These are phyloP conservation scores for Peromyscus californicus DNA, from an alignment of 2,113 vertebrate genomes.

Conservation along the genomic window DNA sequence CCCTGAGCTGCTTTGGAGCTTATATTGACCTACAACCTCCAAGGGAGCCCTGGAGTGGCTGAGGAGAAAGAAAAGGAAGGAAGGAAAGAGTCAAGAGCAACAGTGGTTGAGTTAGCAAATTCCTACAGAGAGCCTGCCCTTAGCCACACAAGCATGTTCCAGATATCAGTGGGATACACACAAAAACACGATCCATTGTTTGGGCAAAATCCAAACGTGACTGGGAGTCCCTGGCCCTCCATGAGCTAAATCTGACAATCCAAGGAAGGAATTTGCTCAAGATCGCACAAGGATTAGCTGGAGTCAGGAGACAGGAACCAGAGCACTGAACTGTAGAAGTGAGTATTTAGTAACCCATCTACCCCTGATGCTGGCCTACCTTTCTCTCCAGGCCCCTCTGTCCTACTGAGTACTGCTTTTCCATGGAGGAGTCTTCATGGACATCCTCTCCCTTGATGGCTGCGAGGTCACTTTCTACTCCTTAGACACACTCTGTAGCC, in stretches of 20 bases:
- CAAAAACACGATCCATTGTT: background rate
- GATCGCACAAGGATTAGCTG: background rate
- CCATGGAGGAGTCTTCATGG: background rate
- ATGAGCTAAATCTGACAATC: background rate
- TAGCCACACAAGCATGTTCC: background rate
- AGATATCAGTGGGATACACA: background rate
- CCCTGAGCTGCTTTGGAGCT: background rate
- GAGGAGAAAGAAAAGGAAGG: background rate
- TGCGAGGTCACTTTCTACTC: background rate
- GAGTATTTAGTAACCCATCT: background rate
- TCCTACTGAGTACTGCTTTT: background rate
- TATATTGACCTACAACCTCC: fast-evolving
- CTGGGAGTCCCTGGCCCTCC: background rate
- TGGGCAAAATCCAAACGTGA: constrained; percentile 12
- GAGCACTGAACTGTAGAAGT: background rate
- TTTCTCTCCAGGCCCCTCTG: background rate
- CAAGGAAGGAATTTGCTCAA: background rate
- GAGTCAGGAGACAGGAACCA: background rate
- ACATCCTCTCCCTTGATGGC: background rate
- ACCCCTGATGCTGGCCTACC: background rate
- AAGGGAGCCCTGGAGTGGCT: background rate
- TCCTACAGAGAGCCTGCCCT: background rate
- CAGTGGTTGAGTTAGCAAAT: background rate
- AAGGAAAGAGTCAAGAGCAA: background rate
- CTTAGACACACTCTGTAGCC: background rate